Conservation (phyloP, 2,113 vertebrate species). For the Psittacula cyanocephala region DNA sequence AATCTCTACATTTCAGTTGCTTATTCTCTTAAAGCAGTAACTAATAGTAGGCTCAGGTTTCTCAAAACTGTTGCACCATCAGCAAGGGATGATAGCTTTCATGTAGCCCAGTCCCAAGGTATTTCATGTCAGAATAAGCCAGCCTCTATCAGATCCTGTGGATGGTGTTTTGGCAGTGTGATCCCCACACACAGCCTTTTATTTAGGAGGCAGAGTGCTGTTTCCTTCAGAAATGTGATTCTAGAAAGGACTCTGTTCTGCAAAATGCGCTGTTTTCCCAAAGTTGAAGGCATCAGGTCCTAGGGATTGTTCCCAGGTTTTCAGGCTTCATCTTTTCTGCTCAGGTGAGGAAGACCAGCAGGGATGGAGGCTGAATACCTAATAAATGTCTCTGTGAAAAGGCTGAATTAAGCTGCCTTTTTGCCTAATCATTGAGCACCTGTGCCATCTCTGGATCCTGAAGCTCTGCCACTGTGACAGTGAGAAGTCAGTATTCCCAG, state of each 20-base stretch:
- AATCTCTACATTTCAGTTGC: not conserved
- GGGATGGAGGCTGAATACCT: accelerated
- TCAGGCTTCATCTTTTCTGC: not conserved
- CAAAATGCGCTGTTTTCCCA: not conserved
- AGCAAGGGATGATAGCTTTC: not conserved
- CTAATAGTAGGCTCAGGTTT: not conserved
- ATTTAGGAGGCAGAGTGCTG: accelerated
- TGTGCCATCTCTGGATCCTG: not conserved
- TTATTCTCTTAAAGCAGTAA: not conserved
- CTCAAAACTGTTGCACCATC: not conserved
- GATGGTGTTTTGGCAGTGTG: not conserved
- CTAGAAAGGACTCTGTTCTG: not conserved
- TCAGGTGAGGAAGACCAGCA: not conserved
- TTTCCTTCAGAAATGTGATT: not conserved
- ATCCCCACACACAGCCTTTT: not conserved
- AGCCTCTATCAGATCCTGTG: not conserved
- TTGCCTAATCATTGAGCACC: not conserved
- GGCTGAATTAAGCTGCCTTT: not conserved
- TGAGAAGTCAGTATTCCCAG: not conserved
- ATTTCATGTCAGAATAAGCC: not conserved
- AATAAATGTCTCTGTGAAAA: not conserved
- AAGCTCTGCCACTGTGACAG: not conserved
- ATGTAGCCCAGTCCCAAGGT: not conserved
- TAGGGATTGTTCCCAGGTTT: not conserved
- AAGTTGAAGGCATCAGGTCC: not conserved